These are phyloP conservation scores for Aplodontia rufa DNA, from an alignment of 2,113 vertebrate genomes.

Conservation along the genomic window DNA sequence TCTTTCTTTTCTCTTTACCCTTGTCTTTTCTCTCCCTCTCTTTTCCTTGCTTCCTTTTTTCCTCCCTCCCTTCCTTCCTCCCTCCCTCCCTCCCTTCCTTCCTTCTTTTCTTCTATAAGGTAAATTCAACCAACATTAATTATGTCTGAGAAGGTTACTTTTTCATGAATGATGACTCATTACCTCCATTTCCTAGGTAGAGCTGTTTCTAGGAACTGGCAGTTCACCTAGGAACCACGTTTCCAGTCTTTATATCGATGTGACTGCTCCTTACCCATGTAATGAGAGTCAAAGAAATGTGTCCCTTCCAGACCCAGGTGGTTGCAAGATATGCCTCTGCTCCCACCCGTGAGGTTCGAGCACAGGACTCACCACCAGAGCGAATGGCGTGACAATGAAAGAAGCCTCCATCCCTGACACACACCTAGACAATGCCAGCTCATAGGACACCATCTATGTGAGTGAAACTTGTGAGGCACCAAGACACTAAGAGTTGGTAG, in stretches of 20 bases:
- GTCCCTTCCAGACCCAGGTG: background rate
- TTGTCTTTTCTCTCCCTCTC: background rate
- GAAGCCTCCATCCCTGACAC: background rate
- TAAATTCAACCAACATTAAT: background rate
- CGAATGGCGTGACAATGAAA: background rate
- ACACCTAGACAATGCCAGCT: background rate
- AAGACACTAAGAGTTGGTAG: background rate
- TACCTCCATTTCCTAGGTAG: background rate
- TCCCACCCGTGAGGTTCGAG: background rate
- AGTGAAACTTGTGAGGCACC: background rate
- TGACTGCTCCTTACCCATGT: background rate
- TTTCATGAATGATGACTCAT: background rate
- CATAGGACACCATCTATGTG: background rate
- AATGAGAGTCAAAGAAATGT: background rate
- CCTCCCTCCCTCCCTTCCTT: rapidly evolving
- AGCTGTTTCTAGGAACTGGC: background rate
- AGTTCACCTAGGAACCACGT: no score
- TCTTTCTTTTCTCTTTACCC: background rate
- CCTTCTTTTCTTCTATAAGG: background rate
- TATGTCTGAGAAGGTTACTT: background rate
- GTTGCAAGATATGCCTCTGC: background rate
- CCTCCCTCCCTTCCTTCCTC: rapidly evolving
- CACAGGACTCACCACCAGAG: background rate
- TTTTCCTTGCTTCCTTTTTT: no score
- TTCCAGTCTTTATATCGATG: background rate